These are phyloP conservation scores for Diprion similis DNA, from an alignment of 1,140 invertebrate genomes.

Conservation along the genomic window DNA sequence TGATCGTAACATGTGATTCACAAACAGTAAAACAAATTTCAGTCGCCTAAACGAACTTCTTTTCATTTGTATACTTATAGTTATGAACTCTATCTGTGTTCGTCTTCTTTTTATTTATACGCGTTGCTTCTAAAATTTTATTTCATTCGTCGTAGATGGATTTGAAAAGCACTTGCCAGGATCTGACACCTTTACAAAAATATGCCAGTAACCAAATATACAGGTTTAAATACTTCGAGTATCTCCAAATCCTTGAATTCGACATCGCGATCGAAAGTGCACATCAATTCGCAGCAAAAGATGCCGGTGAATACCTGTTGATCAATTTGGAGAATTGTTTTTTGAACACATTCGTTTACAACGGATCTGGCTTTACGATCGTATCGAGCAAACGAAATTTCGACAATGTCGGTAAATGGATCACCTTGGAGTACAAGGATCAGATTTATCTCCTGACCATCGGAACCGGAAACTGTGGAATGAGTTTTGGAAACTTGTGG, in stretches of 20 bases:
- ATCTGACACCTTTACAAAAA: conserved; percentile 39
- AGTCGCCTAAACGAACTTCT: too few species aligned
- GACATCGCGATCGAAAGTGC: conserved; percentile 42
- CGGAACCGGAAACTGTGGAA: conserved; percentile 31
- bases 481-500: conserved; percentile 52
- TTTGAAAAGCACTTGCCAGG: conserved; percentile 43
- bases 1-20: too few species aligned
- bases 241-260: conserved; percentile 47
- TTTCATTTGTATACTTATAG: neutral
- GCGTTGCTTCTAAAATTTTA: conserved; percentile 5
- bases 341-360: conserved; percentile 37
- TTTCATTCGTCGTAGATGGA: conserved; percentile 39
- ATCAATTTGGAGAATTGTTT: conserved; percentile 47
- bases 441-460: conserved; percentile 50
- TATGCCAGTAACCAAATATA: conserved; percentile 50
- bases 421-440: conserved; percentile 37
- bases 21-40: too few species aligned
- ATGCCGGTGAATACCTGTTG: conserved; percentile 47
- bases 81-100: neutral
- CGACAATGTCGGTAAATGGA: conserved; percentile 46
- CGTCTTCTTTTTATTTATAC: neutral
- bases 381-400: conserved; percentile 32
- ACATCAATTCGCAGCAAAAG: conserved; percentile 44
- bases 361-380: conserved; percentile 31
- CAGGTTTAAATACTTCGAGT: conserved; percentile 58